A percentile compares a stretch with the other conserved stretches of the same genome.
Evolutionary conservation across 1,140 invertebrate genomes (phyloP).

Genomic region (Elysia chlorotica): DNA sequence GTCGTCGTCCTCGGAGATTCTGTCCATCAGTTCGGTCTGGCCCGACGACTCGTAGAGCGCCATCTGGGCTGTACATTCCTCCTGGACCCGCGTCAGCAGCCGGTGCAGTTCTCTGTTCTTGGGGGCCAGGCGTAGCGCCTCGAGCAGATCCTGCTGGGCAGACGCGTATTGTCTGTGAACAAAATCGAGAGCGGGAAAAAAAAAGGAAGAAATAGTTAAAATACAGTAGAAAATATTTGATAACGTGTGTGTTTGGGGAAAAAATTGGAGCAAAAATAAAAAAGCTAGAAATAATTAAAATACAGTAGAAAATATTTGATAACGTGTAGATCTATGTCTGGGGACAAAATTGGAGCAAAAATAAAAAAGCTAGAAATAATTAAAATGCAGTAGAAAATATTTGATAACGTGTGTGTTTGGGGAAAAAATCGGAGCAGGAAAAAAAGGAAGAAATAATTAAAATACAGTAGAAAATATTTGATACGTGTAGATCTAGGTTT

Average conservation of each 20-base stretch:
- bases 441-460: background rate
- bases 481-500: too few species aligned
- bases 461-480: background rate
- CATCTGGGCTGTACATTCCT: slow-evolving; percentile 66
- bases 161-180: slow-evolving; percentile 65
- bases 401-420: background rate
- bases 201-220: too few species aligned
- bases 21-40: slow-evolving; percentile 23
- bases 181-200: slow-evolving; percentile 21
- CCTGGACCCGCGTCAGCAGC: slow-evolving; percentile 70
- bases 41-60: slow-evolving; percentile 34
- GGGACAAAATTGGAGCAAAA: background rate
- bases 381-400: background rate
- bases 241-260: too few species aligned
- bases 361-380: background rate
- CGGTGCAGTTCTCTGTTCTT: slow-evolving; percentile 72
- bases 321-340: background rate
- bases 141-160: slow-evolving; percentile 72
- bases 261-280: background rate
- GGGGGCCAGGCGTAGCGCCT: slow-evolving; percentile 71
- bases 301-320: background rate
- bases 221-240: background rate
- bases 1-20: slow-evolving; percentile 34
- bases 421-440: background rate
- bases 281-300: too few species aligned